Conservation (phyloP, 2,888 invertebrate genomes). For the Microplitis deprimator region DNA sequence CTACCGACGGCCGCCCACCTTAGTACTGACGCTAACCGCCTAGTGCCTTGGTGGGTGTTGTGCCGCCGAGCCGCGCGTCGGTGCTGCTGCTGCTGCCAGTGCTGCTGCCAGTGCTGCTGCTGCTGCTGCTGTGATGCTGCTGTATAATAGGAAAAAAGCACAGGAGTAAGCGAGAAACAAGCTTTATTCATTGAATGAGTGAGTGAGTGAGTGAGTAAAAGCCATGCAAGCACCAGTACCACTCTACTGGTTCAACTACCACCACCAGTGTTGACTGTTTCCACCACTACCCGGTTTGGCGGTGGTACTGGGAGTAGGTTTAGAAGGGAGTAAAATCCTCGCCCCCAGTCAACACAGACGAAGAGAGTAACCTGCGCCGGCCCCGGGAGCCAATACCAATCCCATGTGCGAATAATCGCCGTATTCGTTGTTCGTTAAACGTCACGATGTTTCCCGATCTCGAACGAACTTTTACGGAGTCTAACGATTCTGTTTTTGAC, state of each 20-base stretch:
- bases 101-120: conserved; percentile 34
- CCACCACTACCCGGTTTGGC: conserved; percentile 39
- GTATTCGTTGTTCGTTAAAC: conserved; percentile 21
- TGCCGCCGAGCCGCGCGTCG: conserved; percentile 61
- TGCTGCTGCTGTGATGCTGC: conserved; percentile 39
- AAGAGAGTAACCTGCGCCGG: conserved; percentile 45
- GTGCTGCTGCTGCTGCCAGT: conserved; percentile 47
- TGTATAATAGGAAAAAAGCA: conserved; percentile 21
- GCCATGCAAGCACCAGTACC: background rate
- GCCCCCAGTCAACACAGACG: conserved; percentile 57
- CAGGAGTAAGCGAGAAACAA: background rate
- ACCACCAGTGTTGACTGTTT: conserved; percentile 36
- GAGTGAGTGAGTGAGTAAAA: conserved; percentile 6
- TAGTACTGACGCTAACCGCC: conserved; percentile 69
- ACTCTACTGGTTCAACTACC: conserved; percentile 22
- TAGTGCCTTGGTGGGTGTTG: conserved; percentile 67
- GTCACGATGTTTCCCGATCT: conserved; percentile 57
- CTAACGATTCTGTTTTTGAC: conserved; percentile 51
- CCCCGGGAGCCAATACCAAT: conserved; percentile 71
- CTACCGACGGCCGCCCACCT: conserved; percentile 67
- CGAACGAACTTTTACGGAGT: conserved; percentile 65
- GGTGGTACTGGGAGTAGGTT: background rate
- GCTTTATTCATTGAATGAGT: background rate
- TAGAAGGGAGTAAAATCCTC: conserved; percentile 12
- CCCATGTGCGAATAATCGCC: conserved; percentile 63